Conservation (phyloP, 2,888 invertebrate genomes). For the Hemithea aestivaria region DNA sequence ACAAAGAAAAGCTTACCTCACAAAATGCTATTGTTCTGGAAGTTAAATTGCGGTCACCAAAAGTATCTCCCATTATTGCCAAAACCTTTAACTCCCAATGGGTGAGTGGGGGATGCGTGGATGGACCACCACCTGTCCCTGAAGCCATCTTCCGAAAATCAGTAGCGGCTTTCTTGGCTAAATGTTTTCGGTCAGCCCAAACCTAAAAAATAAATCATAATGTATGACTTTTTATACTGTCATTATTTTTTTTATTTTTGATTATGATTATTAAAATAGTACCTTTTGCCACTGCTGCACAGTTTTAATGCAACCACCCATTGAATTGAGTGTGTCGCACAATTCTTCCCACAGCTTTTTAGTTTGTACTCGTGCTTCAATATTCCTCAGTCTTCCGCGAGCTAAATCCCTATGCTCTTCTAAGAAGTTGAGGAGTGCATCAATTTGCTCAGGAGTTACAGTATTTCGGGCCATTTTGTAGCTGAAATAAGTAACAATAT, state of each 20-base stretch:
- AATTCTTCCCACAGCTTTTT: constrained; percentile 1
- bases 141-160: neutral
- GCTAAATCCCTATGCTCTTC: constrained; percentile 2
- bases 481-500: constrained; percentile 12
- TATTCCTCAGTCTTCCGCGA: constrained; percentile 1
- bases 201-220: neutral
- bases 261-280: neutral
- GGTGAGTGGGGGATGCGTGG: too few relatives aligned
- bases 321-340: neutral
- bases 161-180: constrained; percentile 1
- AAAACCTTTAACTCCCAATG: too few relatives aligned
- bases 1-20: too few relatives aligned
- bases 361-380: neutral
- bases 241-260: neutral
- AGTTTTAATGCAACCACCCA: constrained; percentile 1
- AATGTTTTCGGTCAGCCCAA: constrained; percentile 1
- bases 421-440: constrained; percentile 1
- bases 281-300: constrained; percentile 1
- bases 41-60: too few relatives aligned
- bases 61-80: too few relatives aligned
- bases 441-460: neutral
- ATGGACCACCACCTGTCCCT: too few relatives aligned
- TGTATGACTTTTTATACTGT: neutral
- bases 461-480: constrained; percentile 1
- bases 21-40: too few relatives aligned